Evolutionary conservation across 2,888 invertebrate genomes (phyloP), one percentile per base, ranked within the genome.

Genomic region (Machimus atricapillus): DNA sequence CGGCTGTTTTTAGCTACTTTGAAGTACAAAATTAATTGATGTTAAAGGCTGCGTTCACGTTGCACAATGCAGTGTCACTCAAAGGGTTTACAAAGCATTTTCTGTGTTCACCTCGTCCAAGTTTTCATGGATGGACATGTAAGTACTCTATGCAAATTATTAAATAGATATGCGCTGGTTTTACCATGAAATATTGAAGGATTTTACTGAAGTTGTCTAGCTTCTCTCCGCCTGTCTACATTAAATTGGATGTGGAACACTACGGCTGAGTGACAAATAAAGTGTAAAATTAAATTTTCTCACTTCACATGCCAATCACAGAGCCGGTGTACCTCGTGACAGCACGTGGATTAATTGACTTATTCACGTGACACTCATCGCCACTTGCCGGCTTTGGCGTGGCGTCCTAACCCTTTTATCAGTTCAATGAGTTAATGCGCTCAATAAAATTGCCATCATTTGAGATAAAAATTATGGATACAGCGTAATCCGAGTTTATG

Each of bases 401-500:
- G 9, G 23, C 66, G 12, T 66, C 27, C 66, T 23, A 66, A 66
- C 66, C 66, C 83, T n/a, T 83, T 83, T 83, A 83, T 58, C 83
- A 83, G 58, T 66, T 83, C 66, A 58, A 83, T 83, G 66, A 83
- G 73, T 83, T 83, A 83, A 83, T 66, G 37, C 73, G 58, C 37
- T 73, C 73, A 58, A 83, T 66, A 66, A 79, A 83, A 83, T 40
- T 58, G 66, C 73, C 66, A 40, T 66, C 83, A 73, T 73, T 79
- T 83, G 66, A 40, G 66, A 66, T 66, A 66, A 83, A 83, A 83
- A 83, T 83, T 83, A 83, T 83, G 66, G 83, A 83, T 83, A 83
- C 52, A 40, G 73, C 40, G 66, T 83, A 83, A 83, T 83, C 83
- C 83, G 23, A 83, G 83, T 83, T 83, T 83, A 83, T 73, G 73